Conservation (phyloP, 2,113 vertebrate genomes). For the Patagioenas fasciata region DNA sequence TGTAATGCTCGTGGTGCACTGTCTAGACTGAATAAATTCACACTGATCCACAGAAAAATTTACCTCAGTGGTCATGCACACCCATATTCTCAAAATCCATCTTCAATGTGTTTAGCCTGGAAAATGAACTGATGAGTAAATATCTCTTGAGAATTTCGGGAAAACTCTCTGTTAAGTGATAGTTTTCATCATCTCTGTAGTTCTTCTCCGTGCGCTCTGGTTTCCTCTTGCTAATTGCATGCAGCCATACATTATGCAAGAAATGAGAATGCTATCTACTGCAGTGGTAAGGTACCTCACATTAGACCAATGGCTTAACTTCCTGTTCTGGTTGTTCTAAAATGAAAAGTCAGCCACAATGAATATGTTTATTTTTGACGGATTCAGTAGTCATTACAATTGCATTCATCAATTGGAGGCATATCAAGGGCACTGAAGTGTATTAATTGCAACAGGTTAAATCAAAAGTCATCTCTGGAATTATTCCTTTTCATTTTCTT, state of each 20-base stretch:
- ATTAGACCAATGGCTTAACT: background rate
- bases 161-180: background rate
- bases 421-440: constrained; percentile 1
- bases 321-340: background rate
- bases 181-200: background rate
- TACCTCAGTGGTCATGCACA: background rate
- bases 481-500: constrained; percentile 39
- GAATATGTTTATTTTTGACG: constrained; percentile 24
- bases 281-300: background rate
- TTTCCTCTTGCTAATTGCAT: background rate
- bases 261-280: background rate
- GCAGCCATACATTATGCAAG: background rate
- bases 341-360: constrained; percentile 5
- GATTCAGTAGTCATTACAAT: constrained; percentile 21
- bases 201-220: background rate
- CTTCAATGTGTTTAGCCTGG: background rate
- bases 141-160: background rate
- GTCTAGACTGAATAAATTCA: background rate
- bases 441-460: constrained; percentile 48
- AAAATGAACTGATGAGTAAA: background rate
- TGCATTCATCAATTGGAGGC: background rate
- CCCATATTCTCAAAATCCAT: background rate
- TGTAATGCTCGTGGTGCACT: background rate
- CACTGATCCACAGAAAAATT: background rate
- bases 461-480: constrained; percentile 29